Conservation (phyloP, 1,140 invertebrate genomes). For the Ips nitidus region DNA sequence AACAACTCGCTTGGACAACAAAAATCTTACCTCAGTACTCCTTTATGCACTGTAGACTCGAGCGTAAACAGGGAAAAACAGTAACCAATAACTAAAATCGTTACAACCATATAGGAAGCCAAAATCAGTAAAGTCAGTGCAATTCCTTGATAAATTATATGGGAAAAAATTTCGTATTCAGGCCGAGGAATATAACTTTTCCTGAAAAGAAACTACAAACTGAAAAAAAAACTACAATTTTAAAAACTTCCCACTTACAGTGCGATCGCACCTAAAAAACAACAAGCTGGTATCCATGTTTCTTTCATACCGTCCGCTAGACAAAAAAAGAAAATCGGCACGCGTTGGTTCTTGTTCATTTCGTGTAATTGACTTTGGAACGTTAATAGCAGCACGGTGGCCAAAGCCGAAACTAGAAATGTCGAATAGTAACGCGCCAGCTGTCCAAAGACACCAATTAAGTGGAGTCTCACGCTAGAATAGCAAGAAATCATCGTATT, state of each 20-base stretch:
- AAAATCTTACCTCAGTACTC: slow-evolving; percentile 56
- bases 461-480: slow-evolving; percentile 49
- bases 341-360: slow-evolving; percentile 37
- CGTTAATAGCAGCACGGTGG: slow-evolving; percentile 52
- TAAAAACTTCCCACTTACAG: slow-evolving; percentile 18
- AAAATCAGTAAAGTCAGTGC: slow-evolving; percentile 52
- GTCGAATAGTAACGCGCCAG: slow-evolving; percentile 52
- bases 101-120: slow-evolving; percentile 55
- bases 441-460: slow-evolving; percentile 49
- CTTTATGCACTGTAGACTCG: slow-evolving; percentile 60
- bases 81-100: slow-evolving; percentile 53
- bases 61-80: slow-evolving; percentile 58
- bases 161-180: slow-evolving; percentile 43
- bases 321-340: slow-evolving; percentile 51
- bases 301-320: slow-evolving; percentile 52
- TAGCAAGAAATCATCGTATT: slow-evolving; percentile 7
- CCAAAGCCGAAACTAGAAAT: slow-evolving; percentile 51
- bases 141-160: slow-evolving; percentile 48
- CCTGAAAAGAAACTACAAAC: slow-evolving; percentile 14
- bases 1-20: no score
- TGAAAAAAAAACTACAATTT: neutral
- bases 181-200: slow-evolving; percentile 38
- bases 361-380: slow-evolving; percentile 50
- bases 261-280: neutral
- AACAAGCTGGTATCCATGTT: slow-evolving; percentile 37